Percentiles rank a stretch among this genome's conserved stretches.
phyloP scores from a whole-genome alignment of 2,113 vertebrate species.

The Pantherophis guttatus region DNA sequence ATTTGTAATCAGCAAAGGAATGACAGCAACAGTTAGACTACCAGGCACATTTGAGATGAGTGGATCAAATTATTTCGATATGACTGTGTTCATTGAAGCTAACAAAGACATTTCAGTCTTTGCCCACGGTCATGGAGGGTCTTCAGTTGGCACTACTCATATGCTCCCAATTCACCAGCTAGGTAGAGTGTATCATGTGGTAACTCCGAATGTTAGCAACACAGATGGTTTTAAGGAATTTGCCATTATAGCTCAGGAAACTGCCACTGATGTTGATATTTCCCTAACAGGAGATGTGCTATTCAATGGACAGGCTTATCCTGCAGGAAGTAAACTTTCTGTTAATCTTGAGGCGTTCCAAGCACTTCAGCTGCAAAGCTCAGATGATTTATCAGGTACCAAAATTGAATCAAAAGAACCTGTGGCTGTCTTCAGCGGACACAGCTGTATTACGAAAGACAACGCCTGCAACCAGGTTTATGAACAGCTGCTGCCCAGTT shows the following conservation, averaged over 20 bases:
- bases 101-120: neutral
- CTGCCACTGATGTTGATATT: conserved; percentile 60
- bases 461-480: conserved; percentile 71
- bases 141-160: neutral
- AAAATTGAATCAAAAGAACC: conserved; percentile 62
- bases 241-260: conserved; percentile 64
- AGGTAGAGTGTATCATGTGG: conserved; percentile 9
- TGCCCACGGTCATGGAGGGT: neutral
- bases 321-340: conserved; percentile 15
- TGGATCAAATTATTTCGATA: neutral
- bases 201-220: conserved; percentile 56
- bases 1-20: neutral
- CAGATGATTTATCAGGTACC: conserved; percentile 57
- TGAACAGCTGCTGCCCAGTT: conserved; percentile 73
- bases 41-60: neutral
- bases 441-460: conserved; percentile 66
- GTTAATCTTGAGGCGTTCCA: conserved; percentile 63
- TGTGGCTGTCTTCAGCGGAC: conserved; percentile 69
- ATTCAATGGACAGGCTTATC: conserved; percentile 38
- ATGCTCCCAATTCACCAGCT: neutral
- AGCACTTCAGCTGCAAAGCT: conserved; percentile 66
- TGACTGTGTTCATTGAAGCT: neutral
- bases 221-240: conserved; percentile 59
- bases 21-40: neutral
- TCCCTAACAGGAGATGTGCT: conserved; percentile 13